Evolutionary conservation across 2,888 invertebrate species (phyloP).

Genomic region (Helleia helle): DNA sequence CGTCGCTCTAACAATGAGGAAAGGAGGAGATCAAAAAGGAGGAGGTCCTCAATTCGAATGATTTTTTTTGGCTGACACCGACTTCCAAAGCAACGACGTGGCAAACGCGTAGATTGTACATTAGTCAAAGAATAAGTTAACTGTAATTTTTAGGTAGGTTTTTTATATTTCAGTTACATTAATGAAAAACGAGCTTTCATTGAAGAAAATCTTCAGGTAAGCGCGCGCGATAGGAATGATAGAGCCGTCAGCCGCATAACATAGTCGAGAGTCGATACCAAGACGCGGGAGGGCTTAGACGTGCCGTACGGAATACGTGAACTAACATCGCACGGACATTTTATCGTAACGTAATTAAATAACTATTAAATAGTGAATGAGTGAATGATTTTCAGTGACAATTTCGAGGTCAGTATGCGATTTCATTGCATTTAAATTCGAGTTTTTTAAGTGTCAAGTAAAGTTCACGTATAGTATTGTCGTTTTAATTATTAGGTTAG

Average conservation of each 20-base stretch:
- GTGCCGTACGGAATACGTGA: conserved; percentile 33
- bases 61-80: too few species aligned
- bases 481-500: neutral
- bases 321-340: conserved; percentile 13
- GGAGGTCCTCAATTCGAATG: too few species aligned
- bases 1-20: too few species aligned
- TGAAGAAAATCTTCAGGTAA: conserved; percentile 3
- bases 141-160: too few species aligned
- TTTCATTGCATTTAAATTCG: conserved; percentile 3
- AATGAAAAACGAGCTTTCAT: too few species aligned
- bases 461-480: neutral
- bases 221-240: neutral
- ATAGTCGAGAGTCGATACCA: conserved; percentile 57
- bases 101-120: too few species aligned
- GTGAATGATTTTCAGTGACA: conserved; percentile 35
- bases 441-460: neutral
- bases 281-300: conserved; percentile 45
- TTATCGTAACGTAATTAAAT: neutral
- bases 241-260: conserved; percentile 5
- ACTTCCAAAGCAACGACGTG: too few species aligned
- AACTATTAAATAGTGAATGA: conserved; percentile 34
- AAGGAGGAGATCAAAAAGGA: too few species aligned
- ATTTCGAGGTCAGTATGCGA: conserved; percentile 44
- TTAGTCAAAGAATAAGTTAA: too few species aligned
- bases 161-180: too few species aligned